Evolutionary conservation across 2,113 vertebrate genomes (phyloP), one percentile per base, ranked within the genome.

Genomic region (Puma concolor): DNA sequence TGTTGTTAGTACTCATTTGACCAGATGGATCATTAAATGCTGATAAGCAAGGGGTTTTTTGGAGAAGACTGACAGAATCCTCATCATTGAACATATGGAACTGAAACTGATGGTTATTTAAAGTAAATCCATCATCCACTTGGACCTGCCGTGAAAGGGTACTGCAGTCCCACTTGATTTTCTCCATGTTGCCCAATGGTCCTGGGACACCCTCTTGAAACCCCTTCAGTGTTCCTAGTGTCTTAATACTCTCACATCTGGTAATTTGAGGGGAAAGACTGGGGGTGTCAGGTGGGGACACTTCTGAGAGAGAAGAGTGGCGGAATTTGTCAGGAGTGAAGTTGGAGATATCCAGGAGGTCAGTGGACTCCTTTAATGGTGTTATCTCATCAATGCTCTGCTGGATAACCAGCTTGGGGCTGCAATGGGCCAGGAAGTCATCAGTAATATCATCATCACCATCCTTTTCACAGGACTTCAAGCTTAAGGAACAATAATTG

Each of bases 271-370:
- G 99, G 91, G 99, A 99, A 98, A 99, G 99, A 98, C 99, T 99
- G 63, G 99, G 99, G 87, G 99, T 99, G 98, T 99, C 99, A 0
- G 99, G 99, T 95, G 99, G 99, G 87, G 99, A 99, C 97, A 99
- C 99, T 98, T 99, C 99, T 12, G 99, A 99, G 98, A 99, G 99
- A 36, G 99, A 99, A 5, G 99, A 99, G 98, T 99, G 99, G 98
- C 99, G 99, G 98, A 99, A 99, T 98, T 99, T 99, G 99, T 99
- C 99, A 54, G 99, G 99, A 82, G 99, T 99, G 98, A 99, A 99
- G 99, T 99, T 99, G 88, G 99, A 99, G 98, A 99, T 99, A 98
- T 99, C 99, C 98, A 99, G 99, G 98, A 99, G 99, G 98, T 99
- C 99, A 79, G 99, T 99, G 96, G 99, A 99, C 98, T 99, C 99